These are phyloP conservation scores for Onychostoma macrolepis DNA, from an alignment of 2,113 vertebrate species.

Conservation along the genomic window DNA sequence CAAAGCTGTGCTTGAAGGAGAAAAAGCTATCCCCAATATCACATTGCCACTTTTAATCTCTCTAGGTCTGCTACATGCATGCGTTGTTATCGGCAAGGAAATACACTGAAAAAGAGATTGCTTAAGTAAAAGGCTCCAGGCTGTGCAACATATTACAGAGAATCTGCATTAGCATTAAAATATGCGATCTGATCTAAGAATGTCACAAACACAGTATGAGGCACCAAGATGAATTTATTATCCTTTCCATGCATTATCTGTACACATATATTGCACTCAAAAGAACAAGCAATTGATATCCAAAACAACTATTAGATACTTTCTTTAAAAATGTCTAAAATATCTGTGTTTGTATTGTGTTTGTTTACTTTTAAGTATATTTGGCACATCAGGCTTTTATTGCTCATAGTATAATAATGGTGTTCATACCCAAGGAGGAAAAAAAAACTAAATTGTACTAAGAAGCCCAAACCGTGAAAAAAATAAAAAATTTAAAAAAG, in stretches of 20 bases:
- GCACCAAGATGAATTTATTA: slow-evolving; percentile 35
- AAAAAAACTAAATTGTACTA: no score
- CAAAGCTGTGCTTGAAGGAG: slow-evolving; percentile 47
- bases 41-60: slow-evolving; percentile 71
- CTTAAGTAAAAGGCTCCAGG: slow-evolving; percentile 37
- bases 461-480: no score
- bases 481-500: no score
- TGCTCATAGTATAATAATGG: no score
- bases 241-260: not conserved
- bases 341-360: no score
- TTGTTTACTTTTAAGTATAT: no score
- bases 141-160: slow-evolving; percentile 32
- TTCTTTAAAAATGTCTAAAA: not conserved
- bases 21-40: slow-evolving; percentile 59
- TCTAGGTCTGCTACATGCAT: slow-evolving; percentile 43
- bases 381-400: no score
- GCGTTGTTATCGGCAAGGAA: slow-evolving; percentile 48
- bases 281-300: not conserved
- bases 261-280: not conserved
- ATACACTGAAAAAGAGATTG: slow-evolving; percentile 50
- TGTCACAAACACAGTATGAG: slow-evolving; percentile 37
- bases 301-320: not conserved
- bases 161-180: slow-evolving; percentile 43
- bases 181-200: slow-evolving; percentile 37
- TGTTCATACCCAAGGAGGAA: no score